phyloP scores from a whole-genome alignment of 1,140 invertebrate species.

The Lepidurus packardi region DNA sequence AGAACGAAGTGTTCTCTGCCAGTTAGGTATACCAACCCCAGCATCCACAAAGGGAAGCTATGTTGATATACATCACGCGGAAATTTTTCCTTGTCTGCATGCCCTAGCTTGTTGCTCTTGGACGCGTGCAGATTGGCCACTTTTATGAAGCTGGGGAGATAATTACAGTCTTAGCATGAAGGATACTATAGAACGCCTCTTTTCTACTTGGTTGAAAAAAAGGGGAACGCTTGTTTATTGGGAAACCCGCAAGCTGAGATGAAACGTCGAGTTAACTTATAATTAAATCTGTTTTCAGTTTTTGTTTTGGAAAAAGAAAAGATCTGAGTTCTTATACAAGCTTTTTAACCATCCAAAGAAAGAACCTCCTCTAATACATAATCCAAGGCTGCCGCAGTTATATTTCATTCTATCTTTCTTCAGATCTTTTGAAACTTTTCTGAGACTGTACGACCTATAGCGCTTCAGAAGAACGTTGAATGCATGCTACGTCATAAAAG shows the following conservation, averaged over 20 bases:
- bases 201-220: not conserved
- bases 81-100: not conserved
- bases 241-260: conserved; percentile 6
- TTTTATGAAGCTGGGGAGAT: conserved; percentile 1
- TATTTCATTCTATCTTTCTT: too few relatives aligned
- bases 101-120: not conserved
- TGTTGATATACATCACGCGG: not conserved
- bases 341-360: not conserved
- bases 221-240: conserved; percentile 2
- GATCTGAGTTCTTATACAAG: not conserved
- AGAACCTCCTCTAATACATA: not conserved
- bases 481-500: too few relatives aligned
- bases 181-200: not conserved
- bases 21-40: too few relatives aligned
- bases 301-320: not conserved
- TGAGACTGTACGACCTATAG: too few relatives aligned
- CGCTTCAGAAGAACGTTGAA: too few relatives aligned
- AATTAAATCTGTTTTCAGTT: conserved; percentile 3
- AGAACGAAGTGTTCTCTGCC: too few relatives aligned
- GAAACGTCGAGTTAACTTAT: conserved; percentile 6
- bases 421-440: too few relatives aligned
- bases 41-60: too few relatives aligned
- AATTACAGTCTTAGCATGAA: not conserved
- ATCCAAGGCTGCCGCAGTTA: too few relatives aligned
- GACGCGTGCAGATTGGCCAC: conserved; percentile 16